phyloP scores from a whole-genome alignment of 2,888 invertebrate species.

The Chrysolina americana region DNA sequence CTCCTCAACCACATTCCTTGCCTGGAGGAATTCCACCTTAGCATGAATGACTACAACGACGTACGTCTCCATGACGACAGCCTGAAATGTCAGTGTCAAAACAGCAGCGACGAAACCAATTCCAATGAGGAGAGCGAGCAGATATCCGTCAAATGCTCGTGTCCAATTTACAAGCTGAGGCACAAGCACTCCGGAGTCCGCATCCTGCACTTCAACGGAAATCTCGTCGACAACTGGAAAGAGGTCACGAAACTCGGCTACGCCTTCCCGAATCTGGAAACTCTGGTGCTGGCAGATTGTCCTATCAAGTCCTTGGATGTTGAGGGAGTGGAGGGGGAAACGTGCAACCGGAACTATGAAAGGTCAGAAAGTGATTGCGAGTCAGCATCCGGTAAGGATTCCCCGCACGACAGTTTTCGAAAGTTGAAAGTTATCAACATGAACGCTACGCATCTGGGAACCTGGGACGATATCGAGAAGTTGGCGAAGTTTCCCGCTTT shows the following conservation, averaged over 20 bases:
- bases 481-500: slow-evolving; percentile 87
- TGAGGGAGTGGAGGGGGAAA: slow-evolving; percentile 49
- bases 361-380: slow-evolving; percentile 75
- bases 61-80: slow-evolving; percentile 76
- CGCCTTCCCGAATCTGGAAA: slow-evolving; percentile 89
- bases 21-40: slow-evolving; percentile 92
- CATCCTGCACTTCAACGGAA: slow-evolving; percentile 90
- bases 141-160: slow-evolving; percentile 11
- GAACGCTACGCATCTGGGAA: slow-evolving; percentile 85
- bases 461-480: slow-evolving; percentile 93
- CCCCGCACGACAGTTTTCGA: slow-evolving; percentile 77
- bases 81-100: slow-evolving; percentile 54
- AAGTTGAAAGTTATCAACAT: slow-evolving; percentile 85
- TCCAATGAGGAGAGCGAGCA: slow-evolving; percentile 36
- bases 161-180: slow-evolving; percentile 46
- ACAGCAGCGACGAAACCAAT: slow-evolving; percentile 49
- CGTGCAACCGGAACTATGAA: slow-evolving; percentile 60
- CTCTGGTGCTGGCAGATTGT: slow-evolving; percentile 89
- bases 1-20: slow-evolving; percentile 83
- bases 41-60: slow-evolving; percentile 88
- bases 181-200: slow-evolving; percentile 78
- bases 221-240: slow-evolving; percentile 87
- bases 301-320: slow-evolving; percentile 76
- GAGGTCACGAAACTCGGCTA: slow-evolving; percentile 88
- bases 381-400: slow-evolving; percentile 69